Base-by-base conservation (phyloP, 2,888 invertebrate species). In the Athetis lepigone region DNA sequence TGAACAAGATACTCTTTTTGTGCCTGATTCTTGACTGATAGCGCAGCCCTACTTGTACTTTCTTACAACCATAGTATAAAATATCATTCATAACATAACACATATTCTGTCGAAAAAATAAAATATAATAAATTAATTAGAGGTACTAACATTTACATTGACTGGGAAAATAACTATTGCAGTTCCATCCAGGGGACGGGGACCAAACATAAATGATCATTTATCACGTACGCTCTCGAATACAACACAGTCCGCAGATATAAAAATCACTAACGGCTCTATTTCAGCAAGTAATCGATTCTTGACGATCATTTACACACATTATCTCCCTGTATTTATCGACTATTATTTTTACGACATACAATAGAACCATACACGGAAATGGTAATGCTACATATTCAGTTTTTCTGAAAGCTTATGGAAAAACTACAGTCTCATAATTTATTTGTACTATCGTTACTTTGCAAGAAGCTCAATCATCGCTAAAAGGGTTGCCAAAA, bases 221-320 rank as follows among this genome's bases (percentile, higher is more conserved):
- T n/a, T n/a, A n/a, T n/a, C n/a, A n/a, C n/a, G n/a, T n/a, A n/a
- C n/a, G n/a, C n/a, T n/a, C n/a, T n/a, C n/a, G n/a, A n/a, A 46
- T 27, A 40, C 23, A 45, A 50, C 19, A 37, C 45, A 27, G 42
- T 46, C 21, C 13, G 23, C 69, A 82, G 80, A 86, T 82, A 82
- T 77, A 83, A 83, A 85, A 82, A 83, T 84, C 86, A 84, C 76
- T 76, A 77, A 66, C 23, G 45, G 25, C 79, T 79, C 84, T 75
- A 83, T 87, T 84, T 77, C 80, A 77, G 68, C 61, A 77, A 79
- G 82, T 88, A 87, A 91, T 91, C 85, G 88, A 83, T 88, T 88
- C 80, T 85, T 87, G 84, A 88, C 81, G 87, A 87, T 83, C 78
- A 75, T 79, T 72, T 75, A 78, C 75, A 80, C 79, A 83, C 86